phyloP scores from a whole-genome alignment of 2,113 vertebrate species.

The Bombycilla garrulus region DNA sequence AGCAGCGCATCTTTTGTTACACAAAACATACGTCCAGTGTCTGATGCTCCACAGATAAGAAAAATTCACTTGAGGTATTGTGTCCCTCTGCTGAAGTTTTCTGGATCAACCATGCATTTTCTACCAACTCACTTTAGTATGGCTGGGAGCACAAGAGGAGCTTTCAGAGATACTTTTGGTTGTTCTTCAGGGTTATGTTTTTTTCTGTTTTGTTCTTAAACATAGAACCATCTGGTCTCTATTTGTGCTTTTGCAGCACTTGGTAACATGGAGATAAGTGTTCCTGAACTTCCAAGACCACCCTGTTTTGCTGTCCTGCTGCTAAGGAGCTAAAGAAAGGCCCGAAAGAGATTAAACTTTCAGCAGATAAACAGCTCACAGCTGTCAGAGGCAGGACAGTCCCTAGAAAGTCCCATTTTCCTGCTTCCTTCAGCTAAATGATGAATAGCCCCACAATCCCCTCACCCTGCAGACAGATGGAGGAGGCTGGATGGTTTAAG shows the following conservation, averaged over 20 bases:
- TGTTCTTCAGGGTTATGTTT: background rate
- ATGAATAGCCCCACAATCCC: background rate
- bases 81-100: background rate
- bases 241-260: background rate
- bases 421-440: background rate
- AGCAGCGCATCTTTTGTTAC: background rate
- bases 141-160: background rate
- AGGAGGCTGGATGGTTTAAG: background rate
- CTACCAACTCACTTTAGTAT: background rate
- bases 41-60: background rate
- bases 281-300: background rate
- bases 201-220: background rate
- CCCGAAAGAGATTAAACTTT: background rate
- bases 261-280: accelerated
- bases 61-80: background rate
- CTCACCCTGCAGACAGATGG: background rate
- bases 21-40: background rate
- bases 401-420: background rate
- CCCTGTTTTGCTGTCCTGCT: background rate
- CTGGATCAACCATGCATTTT: background rate
- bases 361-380: background rate
- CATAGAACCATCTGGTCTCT: background rate
- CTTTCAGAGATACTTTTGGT: background rate
- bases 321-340: background rate
- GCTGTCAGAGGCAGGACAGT: background rate